Percentiles rank a stretch among this genome's conserved stretches.
Evolutionary conservation across 2,113 vertebrate genomes (phyloP).

Genomic region (Psettodes erumei): DNA sequence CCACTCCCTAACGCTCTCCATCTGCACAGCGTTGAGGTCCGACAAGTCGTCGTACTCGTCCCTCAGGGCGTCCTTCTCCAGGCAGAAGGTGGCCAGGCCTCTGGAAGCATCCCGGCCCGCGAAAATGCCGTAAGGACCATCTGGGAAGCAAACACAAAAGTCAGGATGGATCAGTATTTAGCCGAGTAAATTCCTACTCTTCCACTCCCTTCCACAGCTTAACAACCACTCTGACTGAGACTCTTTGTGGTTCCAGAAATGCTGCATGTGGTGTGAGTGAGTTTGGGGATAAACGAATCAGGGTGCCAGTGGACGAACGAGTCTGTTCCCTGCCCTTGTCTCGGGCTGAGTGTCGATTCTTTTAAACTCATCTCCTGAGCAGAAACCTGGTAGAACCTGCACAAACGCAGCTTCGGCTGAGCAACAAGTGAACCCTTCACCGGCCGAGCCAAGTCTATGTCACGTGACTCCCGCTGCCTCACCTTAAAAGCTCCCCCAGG

Average conservation of each 20-base stretch:
- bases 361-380: background rate
- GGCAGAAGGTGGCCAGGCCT: constrained; percentile 97
- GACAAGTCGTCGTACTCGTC: constrained; percentile 98
- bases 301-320: background rate
- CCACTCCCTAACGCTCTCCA: constrained; percentile 99
- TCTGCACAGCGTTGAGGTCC: constrained; percentile 97
- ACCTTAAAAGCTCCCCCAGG: background rate
- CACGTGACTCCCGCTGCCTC: constrained; percentile 23
- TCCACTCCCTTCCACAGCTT: background rate
- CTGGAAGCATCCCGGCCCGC: constrained; percentile 97
- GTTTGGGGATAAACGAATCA: background rate
- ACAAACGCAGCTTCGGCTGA: background rate
- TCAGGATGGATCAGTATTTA: background rate
- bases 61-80: constrained; percentile 94
- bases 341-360: background rate
- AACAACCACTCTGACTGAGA: background rate
- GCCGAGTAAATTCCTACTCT: background rate
- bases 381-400: background rate
- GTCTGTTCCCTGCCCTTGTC: background rate
- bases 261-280: background rate
- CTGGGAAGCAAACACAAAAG: constrained; percentile 69
- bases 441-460: background rate
- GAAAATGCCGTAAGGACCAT: constrained; percentile 97
- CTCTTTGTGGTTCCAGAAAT: background rate
- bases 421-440: background rate